Percentiles rank a stretch among this genome's conserved stretches.
phyloP scores from a whole-genome alignment of 2,113 vertebrate species.

The Ctenodactylus gundi region DNA sequence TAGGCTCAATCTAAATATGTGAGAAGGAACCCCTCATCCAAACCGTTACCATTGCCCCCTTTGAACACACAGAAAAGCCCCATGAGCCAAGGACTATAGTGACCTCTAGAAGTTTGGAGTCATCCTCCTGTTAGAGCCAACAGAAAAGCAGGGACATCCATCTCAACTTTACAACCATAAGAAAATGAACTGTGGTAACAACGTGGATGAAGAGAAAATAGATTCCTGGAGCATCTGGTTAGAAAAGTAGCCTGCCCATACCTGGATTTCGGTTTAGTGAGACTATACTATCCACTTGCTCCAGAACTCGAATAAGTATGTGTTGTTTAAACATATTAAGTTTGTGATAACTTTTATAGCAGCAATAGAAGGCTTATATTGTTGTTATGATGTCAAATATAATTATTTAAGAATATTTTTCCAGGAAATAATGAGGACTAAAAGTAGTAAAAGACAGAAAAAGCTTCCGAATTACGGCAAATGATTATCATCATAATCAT shows the following conservation, averaged over 20 bases:
- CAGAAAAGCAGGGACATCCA: background rate
- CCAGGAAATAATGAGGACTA: background rate
- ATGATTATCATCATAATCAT: background rate
- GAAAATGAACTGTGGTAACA: background rate
- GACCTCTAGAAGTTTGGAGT: background rate
- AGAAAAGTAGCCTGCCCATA: background rate
- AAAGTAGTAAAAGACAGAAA: background rate
- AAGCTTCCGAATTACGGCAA: background rate
- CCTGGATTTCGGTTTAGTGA: background rate
- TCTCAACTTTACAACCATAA: background rate
- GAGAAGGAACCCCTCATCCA: background rate
- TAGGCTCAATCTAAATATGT: background rate
- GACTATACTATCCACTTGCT: background rate
- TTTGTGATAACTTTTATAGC: background rate
- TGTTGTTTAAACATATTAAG: background rate
- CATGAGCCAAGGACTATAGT: background rate
- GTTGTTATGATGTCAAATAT: conserved; percentile 9
- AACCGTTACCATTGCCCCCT: background rate
- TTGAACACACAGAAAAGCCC: background rate
- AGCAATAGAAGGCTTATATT: background rate
- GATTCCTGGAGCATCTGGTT: background rate
- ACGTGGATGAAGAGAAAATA: background rate
- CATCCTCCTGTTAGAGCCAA: background rate
- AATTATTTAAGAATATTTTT: conserved; percentile 24
- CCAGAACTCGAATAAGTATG: no score